Conservation (phyloP, 2,888 invertebrate genomes). For the Opisthograptis luteolata region DNA sequence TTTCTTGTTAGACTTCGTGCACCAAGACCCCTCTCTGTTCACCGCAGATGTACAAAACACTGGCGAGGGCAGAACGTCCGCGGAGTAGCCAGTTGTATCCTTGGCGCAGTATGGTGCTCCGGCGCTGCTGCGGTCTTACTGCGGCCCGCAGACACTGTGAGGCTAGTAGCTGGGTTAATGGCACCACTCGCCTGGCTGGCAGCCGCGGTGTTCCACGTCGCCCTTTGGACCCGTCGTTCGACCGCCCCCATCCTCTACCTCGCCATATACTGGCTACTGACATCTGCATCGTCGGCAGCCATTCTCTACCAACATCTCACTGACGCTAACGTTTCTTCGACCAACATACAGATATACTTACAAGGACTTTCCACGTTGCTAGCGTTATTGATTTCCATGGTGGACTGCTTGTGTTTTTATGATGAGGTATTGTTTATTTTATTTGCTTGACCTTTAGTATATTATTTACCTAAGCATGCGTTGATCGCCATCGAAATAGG, state of each 20-base stretch:
- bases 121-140: conserved; percentile 63
- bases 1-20: background rate
- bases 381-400: conserved; percentile 57
- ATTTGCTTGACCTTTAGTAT: background rate
- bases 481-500: background rate
- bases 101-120: conserved; percentile 64
- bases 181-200: conserved; percentile 73
- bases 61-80: conserved; percentile 74
- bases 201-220: conserved; percentile 68
- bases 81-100: conserved; percentile 61
- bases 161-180: conserved; percentile 61
- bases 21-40: conserved; percentile 3
- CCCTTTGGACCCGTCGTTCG: conserved; percentile 67
- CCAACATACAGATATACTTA: conserved; percentile 62
- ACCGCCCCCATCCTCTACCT: conserved; percentile 75
- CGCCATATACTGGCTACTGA: conserved; percentile 73
- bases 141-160: conserved; percentile 57
- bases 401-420: conserved; percentile 75
- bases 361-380: conserved; percentile 58
- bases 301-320: conserved; percentile 58
- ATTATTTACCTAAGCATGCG: background rate
- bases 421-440: conserved; percentile 56
- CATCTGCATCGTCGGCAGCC: conserved; percentile 59
- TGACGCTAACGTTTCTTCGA: conserved; percentile 37
- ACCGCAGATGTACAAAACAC: conserved; percentile 46